A percentile compares a stretch with the other conserved stretches of the same genome.
These are phyloP conservation scores for Bombylius discolor DNA, from an alignment of 2,888 invertebrate species.

Conservation along the genomic window DNA sequence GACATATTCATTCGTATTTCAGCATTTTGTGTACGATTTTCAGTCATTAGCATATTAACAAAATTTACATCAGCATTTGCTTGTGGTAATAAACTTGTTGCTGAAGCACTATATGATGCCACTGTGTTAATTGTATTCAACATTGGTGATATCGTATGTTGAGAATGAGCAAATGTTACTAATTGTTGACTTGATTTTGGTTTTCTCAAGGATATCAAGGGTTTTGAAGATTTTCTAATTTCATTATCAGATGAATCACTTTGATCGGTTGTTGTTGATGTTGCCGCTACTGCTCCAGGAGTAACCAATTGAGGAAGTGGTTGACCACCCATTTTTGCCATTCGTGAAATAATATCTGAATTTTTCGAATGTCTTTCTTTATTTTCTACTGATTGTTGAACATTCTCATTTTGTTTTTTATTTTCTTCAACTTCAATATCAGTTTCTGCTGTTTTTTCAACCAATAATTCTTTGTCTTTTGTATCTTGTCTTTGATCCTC, in stretches of 20 bases:
- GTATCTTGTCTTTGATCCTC: background rate
- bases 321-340: slow-evolving; percentile 46
- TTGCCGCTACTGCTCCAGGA: background rate
- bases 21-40: slow-evolving; percentile 49
- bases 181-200: slow-evolving; percentile 14
- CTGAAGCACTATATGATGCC: slow-evolving; percentile 1
- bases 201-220: slow-evolving; percentile 15
- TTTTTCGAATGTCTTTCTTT: slow-evolving; percentile 18
- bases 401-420: background rate
- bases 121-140: background rate
- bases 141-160: slow-evolving; percentile 7
- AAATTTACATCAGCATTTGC: slow-evolving; percentile 29
- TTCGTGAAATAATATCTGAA: slow-evolving; percentile 40
- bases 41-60: slow-evolving; percentile 43
- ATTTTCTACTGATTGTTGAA: background rate
- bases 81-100: slow-evolving; percentile 4
- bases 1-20: slow-evolving; percentile 51
- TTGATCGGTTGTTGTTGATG: slow-evolving; percentile 23
- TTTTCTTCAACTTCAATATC: background rate
- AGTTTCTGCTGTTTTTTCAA: background rate
- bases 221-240: slow-evolving; percentile 13
- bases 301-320: slow-evolving; percentile 31
- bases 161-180: slow-evolving; percentile 15
- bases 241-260: slow-evolving; percentile 40
- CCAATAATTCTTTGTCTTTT: background rate